These are phyloP conservation scores for Cardiocondyla obscurior DNA, from an alignment of 1,140 invertebrate species.

Conservation along the genomic window DNA sequence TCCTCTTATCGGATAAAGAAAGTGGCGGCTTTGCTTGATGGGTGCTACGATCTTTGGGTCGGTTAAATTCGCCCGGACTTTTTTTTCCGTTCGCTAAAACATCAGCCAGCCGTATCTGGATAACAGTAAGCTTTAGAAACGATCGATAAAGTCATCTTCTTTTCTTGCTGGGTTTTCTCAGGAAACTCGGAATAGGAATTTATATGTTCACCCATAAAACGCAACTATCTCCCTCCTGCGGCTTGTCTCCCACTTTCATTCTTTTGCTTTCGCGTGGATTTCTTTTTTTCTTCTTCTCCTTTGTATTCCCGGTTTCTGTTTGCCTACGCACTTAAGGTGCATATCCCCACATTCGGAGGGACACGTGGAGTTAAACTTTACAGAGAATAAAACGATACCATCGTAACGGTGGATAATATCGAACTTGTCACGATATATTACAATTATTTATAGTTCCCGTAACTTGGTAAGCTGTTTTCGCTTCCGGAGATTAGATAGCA, in stretches of 20 bases:
- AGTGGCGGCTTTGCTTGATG: conserved; percentile 32
- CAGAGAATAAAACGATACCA: conserved; percentile 22
- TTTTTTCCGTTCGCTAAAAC: conserved; percentile 48
- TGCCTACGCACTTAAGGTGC: conserved; percentile 14
- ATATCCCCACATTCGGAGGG: conserved; percentile 19
- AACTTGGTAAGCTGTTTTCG: conserved; percentile 5
- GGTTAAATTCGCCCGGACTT: conserved; percentile 36
- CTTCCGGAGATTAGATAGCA: neutral
- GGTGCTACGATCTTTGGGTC: conserved; percentile 23
- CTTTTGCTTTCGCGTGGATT: neutral
- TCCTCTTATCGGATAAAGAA: conserved; percentile 35
- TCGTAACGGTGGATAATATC: conserved; percentile 12
- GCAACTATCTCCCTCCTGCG: conserved; percentile 38
- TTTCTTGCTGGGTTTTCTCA: conserved; percentile 17
- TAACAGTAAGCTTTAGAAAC: conserved; percentile 47
- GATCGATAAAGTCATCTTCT: conserved; percentile 61
- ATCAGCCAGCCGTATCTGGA: conserved; percentile 47
- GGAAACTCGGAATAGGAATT: conserved; percentile 59
- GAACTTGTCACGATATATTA: conserved; percentile 8
- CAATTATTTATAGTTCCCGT: neutral
- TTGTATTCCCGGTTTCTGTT: neutral
- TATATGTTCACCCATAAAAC: conserved; percentile 62
- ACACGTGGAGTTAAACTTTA: conserved; percentile 15
- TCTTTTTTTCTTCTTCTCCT: neutral
- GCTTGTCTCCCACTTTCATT: conserved; percentile 33